Conservation (phyloP, 2,113 vertebrate genomes). For the Paramormyrops kingsleyae region DNA sequence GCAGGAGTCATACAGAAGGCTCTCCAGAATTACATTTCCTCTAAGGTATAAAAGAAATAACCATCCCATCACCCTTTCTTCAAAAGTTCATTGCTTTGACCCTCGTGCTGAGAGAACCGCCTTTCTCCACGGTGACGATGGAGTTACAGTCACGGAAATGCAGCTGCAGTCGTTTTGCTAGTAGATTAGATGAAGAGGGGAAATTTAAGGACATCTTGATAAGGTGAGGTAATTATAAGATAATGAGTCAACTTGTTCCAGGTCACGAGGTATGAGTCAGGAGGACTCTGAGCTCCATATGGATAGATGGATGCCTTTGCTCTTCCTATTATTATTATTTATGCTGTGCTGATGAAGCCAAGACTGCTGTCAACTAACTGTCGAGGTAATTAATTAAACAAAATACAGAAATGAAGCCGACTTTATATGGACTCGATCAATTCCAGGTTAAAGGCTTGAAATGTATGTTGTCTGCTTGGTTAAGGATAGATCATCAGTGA, state of each 20-base stretch:
- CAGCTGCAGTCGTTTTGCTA: background rate
- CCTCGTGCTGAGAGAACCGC: background rate
- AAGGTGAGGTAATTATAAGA: background rate
- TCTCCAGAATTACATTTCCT: background rate
- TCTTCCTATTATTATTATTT: background rate
- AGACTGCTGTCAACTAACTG: background rate
- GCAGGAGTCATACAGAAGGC: background rate
- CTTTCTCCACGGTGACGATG: background rate
- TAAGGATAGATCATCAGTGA: background rate
- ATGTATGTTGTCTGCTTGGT: background rate
- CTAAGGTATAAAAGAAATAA: background rate
- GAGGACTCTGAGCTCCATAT: background rate
- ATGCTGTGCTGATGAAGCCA: background rate
- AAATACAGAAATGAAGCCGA: background rate
- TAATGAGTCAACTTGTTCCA: background rate
- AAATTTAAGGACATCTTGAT: slow-evolving; percentile 1
- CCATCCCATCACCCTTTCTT: background rate
- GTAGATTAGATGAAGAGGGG: background rate
- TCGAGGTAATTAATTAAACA: background rate
- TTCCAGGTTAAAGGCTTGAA: background rate
- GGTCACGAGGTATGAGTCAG: background rate
- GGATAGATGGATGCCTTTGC: background rate
- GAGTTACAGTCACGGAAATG: background rate
- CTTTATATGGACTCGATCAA: background rate
- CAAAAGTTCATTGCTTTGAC: background rate